These are phyloP conservation scores for Oncorhynchus masou DNA, from an alignment of 2,113 vertebrate species.

Conservation along the genomic window DNA sequence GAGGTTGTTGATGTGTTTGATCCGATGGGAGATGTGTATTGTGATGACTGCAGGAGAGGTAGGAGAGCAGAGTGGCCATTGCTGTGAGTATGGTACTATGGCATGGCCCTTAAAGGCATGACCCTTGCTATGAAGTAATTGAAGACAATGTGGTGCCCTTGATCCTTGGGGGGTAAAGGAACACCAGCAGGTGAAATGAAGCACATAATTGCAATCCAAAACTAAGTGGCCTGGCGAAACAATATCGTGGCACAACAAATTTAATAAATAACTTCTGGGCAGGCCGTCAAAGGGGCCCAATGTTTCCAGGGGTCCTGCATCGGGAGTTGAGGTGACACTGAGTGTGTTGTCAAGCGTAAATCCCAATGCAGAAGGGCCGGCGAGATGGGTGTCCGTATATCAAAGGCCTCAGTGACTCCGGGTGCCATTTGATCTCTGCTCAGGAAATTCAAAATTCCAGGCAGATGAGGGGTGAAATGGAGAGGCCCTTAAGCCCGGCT, in stretches of 20 bases:
- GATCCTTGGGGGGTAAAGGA: slow-evolving; percentile 71
- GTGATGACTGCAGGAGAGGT: too few species aligned
- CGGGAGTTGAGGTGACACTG: slow-evolving; percentile 79
- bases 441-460: slow-evolving; percentile 83
- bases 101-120: slow-evolving; percentile 84
- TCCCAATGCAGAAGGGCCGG: slow-evolving; percentile 66
- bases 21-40: too few species aligned
- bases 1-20: slow-evolving; percentile 14
- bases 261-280: slow-evolving; percentile 80
- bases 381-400: slow-evolving; percentile 81
- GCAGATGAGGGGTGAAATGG: slow-evolving; percentile 84
- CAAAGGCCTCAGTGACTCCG: slow-evolving; percentile 78
- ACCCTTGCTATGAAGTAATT: slow-evolving; percentile 74
- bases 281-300: slow-evolving; percentile 72
- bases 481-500: slow-evolving; percentile 77
- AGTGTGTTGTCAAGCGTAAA: slow-evolving; percentile 81
- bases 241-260: slow-evolving; percentile 77
- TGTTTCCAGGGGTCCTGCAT: slow-evolving; percentile 69
- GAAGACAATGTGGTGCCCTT: slow-evolving; percentile 73
- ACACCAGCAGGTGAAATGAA: slow-evolving; percentile 79
- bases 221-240: slow-evolving; percentile 77
- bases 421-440: slow-evolving; percentile 81
- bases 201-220: slow-evolving; percentile 82
- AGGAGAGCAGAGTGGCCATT: too few species aligned
- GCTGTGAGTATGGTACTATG: too few species aligned